Percentiles rank a stretch among this genome's conserved stretches.
Evolutionary conservation across 2,113 vertebrate genomes (phyloP).

Genomic region (Malaclemys terrapin): DNA sequence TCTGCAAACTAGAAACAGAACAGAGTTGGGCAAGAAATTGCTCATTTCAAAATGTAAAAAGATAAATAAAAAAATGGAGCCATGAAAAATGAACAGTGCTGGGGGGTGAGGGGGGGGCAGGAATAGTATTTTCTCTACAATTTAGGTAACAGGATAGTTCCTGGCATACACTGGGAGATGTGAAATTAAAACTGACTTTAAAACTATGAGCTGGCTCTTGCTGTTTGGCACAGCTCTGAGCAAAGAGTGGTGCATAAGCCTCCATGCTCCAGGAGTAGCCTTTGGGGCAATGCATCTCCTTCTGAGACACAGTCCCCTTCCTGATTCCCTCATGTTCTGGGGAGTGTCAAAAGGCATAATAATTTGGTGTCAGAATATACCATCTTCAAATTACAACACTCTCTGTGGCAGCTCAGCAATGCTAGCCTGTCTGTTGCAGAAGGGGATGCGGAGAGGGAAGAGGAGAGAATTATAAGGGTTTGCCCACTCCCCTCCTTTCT

Average conservation of each 20-base stretch:
- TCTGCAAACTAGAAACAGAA: neutral
- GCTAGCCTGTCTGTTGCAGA: neutral
- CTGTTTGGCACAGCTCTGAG: neutral
- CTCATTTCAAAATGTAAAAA: neutral
- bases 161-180: neutral
- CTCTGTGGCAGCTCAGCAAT: rapidly evolving
- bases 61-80: neutral
- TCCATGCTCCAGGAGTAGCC: neutral
- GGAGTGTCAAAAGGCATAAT: neutral
- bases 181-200: neutral
- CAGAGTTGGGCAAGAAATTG: neutral
- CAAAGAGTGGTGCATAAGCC: neutral
- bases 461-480: neutral
- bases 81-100: neutral
- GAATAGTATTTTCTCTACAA: rapidly evolving
- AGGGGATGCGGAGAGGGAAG: rapidly evolving
- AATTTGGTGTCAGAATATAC: rapidly evolving
- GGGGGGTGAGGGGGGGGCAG: neutral
- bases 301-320: neutral
- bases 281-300: rapidly evolving
- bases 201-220: neutral
- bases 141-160: neutral
- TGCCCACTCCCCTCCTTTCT: rapidly evolving
- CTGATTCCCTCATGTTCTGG: neutral
- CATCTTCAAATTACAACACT: neutral